Base-by-base conservation (phyloP, 1,140 invertebrate genomes). In the Monomorium pharaonis region DNA sequence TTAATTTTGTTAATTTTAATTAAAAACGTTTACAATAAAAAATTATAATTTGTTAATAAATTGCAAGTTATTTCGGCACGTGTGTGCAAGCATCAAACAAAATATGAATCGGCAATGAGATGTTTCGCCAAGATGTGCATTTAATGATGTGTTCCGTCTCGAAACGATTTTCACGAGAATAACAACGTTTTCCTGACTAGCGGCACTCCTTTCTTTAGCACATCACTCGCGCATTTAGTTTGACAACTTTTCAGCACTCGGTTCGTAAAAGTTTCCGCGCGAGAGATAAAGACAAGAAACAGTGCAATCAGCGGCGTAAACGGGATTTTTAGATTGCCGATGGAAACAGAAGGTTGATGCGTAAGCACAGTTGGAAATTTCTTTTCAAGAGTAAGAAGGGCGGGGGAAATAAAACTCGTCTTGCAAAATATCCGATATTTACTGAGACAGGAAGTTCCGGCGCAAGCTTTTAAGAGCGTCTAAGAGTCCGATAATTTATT, bases 401-500 rank as follows among this genome's bases (percentile, higher is more conserved):
- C 10, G 27, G 14, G 27, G 21, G 70, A 81, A 81, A 67, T 60
- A 70, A 86, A 81, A 86, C 54, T 80, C 33, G 84, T 69, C 51
- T 58, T 30, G 42, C 76, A 42, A 54, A 69, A 70, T 80, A 74
- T 83, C 67, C 51, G 78, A 83, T 72, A 83, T 83, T 83, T 83
- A 83, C 67, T 47, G 51, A 72, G 37, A 67, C 21, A 54, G 78
- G 18, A 72, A 72, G 78, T 74, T 83, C 0, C 21, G n/a, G 67
- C 54, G 54, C 67, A n/a, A 47, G 65, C 78, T 83, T 83, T 74
- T 83, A 83, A 60, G 51, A 74, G 27, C 42, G 37, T 58, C 78
- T 72, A 74, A 83, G 37, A 83, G 67, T 67, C 67, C 69, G 67
- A 83, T 83, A 83, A 83, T 83, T 83, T 83, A 83, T 83, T 83